Evolutionary conservation across 64 coral and sea anemone species (phyloP), one percentile per base, ranked within the genome.

Genomic region (Pocillopora verrucosa): DNA sequence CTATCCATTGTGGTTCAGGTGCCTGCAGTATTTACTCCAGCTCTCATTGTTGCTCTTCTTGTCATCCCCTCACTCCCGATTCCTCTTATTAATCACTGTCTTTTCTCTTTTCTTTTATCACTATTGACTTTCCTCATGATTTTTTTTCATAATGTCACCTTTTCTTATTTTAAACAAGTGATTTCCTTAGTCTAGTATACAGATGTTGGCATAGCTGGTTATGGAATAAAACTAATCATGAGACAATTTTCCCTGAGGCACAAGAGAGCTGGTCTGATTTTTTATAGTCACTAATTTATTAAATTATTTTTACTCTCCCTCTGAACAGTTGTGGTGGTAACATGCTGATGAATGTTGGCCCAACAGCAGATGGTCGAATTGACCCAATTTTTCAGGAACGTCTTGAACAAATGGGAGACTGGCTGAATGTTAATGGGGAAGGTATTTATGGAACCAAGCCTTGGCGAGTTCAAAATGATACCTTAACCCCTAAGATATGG

Each of bases 391-490:
- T 98, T 62, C 93, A 98, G 65, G 96, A 98, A 74, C 72, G 96
- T 1, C 90, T 98, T 36, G 38, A 77, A 19, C 90, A 98, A 86
- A 90, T 98, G 74, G 96, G 96, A 13, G 78, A 94, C 67, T 98
- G 96, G 96, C 38, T 98, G 14, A 87, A 76, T 26, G 88, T 98
- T 7, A 98, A 95, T 73, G 96, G 96, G 13, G 93, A 98, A 70
- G 96, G 90, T 19, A 95, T 98, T 25, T 98, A 98, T 74, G 88
- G 83, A 20, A 90, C 90, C 59, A 92, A 92, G 24, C 96, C 96
- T 30, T 98, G 96, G 96, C 77, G 96, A 74, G 93, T 25, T 72
- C 96, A 98, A 77, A 98, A 98, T 93, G 96, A 98, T 73, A 94
- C 96, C 63, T 25, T 45, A 36, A 91, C 93, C 38, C 26, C 75